Conservation (phyloP, 2,113 vertebrate genomes). For the Planiliza haematocheilus region DNA sequence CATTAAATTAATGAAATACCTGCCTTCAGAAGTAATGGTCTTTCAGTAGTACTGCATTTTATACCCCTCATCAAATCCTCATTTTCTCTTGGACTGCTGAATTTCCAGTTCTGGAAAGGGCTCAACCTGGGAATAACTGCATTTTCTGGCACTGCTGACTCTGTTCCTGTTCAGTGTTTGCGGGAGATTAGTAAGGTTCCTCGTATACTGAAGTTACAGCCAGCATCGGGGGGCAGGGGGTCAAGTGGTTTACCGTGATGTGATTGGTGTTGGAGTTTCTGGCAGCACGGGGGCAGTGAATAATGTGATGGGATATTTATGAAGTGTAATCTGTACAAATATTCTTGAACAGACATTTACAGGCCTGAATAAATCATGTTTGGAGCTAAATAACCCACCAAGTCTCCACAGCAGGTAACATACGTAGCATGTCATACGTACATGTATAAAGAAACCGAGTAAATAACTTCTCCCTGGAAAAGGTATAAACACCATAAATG, state of each 20-base stretch:
- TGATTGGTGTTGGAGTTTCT: background rate
- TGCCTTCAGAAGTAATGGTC: slow-evolving; percentile 18
- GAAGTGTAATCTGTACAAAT: background rate
- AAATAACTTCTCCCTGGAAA: background rate
- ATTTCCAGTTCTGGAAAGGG: slow-evolving; percentile 30
- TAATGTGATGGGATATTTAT: slow-evolving; percentile 6
- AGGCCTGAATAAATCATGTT: background rate
- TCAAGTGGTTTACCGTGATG: slow-evolving; percentile 43
- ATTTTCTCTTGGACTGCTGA: slow-evolving; percentile 19
- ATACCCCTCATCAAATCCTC: slow-evolving; percentile 53
- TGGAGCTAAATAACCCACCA: slow-evolving; percentile 8
- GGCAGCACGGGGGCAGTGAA: background rate
- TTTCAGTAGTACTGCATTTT: slow-evolving; percentile 26
- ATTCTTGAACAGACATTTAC: background rate
- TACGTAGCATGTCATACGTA: too few species aligned
- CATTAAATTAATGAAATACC: slow-evolving; percentile 30
- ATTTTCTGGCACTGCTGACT: slow-evolving; percentile 3
- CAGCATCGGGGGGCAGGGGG: background rate
- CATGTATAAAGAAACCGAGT: too few species aligned
- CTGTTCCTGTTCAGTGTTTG: slow-evolving; percentile 10
- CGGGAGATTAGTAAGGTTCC: background rate
- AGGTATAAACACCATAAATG: background rate
- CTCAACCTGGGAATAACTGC: slow-evolving; percentile 16
- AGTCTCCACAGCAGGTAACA: background rate
- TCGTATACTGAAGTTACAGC: slow-evolving; percentile 8